Conservation (phyloP, 1,140 invertebrate species). For the Drosophila melanica region DNA sequence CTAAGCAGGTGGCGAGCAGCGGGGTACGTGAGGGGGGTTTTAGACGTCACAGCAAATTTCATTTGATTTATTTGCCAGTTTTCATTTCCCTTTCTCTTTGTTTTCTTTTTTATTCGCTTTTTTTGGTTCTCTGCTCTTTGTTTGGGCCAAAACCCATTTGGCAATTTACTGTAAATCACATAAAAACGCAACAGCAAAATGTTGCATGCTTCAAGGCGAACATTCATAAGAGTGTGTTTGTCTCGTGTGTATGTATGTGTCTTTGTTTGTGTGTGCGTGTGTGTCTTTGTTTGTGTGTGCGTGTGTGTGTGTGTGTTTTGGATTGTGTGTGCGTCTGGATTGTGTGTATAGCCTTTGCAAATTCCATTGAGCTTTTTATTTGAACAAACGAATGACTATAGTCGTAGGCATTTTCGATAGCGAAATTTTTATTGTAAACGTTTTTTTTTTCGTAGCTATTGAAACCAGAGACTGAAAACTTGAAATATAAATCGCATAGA, state of each 20-base stretch:
- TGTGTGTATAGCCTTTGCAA: conserved; percentile 1
- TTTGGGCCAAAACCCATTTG: conserved; percentile 43
- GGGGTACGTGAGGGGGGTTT: not conserved
- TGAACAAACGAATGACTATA: not conserved
- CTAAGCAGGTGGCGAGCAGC: not conserved
- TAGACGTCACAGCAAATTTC: conserved; percentile 72
- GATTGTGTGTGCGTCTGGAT: not conserved
- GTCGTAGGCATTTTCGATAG: not conserved
- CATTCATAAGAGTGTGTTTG: not conserved
- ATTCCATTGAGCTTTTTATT: not conserved
- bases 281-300: not conserved
- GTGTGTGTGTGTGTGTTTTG: conserved; percentile 1
- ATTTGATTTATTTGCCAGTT: conserved; percentile 81
- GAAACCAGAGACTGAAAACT: no score
- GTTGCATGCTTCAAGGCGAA: conserved; percentile 53
- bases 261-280: not conserved
- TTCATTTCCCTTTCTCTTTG: conserved; percentile 48
- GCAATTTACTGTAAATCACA: conserved; percentile 59
- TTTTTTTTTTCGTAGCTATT: not conserved
- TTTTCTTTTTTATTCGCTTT: conserved; percentile 1
- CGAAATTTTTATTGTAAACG: conserved; percentile 12
- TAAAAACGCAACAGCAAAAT: conserved; percentile 35
- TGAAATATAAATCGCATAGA: no score
- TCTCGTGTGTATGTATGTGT: conserved; percentile 2
- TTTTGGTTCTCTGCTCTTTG: not conserved